Evolutionary conservation across 1,140 invertebrate species (phyloP), one percentile per base, ranked within the genome.

Genomic region (Bactericera cockerelli): DNA sequence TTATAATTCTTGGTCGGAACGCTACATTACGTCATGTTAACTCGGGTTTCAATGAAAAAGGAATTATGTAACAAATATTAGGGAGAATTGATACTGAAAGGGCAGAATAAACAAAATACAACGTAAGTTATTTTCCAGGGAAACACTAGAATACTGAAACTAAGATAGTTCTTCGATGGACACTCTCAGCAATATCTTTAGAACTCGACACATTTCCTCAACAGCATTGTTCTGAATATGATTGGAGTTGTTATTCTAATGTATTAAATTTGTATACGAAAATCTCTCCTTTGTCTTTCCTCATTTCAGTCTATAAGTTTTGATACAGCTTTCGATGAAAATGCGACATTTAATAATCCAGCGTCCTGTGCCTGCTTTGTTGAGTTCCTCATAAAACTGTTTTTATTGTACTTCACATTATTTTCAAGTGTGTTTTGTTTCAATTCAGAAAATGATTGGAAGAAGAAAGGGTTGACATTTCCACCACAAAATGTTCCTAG

Each of bases 361-460:
- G 28, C 4, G 28, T 31, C 28, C 28, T 31, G 28, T 13, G 28
- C 13, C 13, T 31, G 28, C 28, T 31, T 49, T 49, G n/a, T 49
- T 19, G 8, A 10, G n/a, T 49, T 49, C 8, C n/a, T 49, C 42
- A 49, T 49, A 49, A 49, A 49, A 16, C n/a, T 49, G 42, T 49
- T 49, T 49, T 49, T 49, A 49, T 49, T 49, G 42, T 49, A 16
- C 19, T 49, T 49, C 22, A 16, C 42, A 49, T 49, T 31, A 31
- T 31, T 31, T 49, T 49, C 42, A 49, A 49, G 42, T 49, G 19
- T 49, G 42, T 49, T 49, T 49, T 49, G 42, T 49, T 49, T 49
- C 42, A 16, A 49, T 49, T 49, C 22, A 22, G n/a, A 49, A 49
- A 49, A 31, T 31, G 28, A 31, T 31, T 13, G 28, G 28, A 13